Percentiles rank a stretch among this genome's conserved stretches.
phyloP scores from a whole-genome alignment of 2,797 vertebrate species.

The Echeneis naucrates region DNA sequence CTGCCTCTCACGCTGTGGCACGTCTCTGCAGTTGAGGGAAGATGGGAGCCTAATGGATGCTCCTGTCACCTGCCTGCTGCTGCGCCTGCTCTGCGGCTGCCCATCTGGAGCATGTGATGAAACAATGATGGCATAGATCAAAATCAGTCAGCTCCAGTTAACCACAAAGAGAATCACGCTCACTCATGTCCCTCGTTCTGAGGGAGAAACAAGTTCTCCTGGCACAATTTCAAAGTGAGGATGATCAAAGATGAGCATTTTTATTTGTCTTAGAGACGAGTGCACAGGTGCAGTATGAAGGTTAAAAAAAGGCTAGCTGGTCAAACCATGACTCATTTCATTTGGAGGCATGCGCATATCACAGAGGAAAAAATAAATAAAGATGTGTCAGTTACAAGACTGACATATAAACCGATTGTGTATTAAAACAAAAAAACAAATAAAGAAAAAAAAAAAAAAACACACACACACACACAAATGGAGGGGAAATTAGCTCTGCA shows the following conservation, averaged over 20 bases:
- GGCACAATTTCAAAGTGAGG: conserved; percentile 27
- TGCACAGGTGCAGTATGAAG: conserved; percentile 1
- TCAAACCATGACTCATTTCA: conserved; percentile 35
- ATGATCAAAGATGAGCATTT: conserved; percentile 31
- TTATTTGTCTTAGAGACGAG: conserved; percentile 19
- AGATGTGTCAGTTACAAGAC: conserved; percentile 45
- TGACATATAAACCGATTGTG: conserved; percentile 36
- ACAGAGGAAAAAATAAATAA: conserved; percentile 13
- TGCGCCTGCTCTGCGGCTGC: conserved; percentile 8
- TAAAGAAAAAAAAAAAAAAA: conserved; percentile 15
- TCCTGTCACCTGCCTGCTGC: conserved; percentile 54
- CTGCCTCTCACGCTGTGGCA: conserved; percentile 13
- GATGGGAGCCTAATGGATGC: conserved; percentile 30
- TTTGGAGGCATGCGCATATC: conserved; percentile 24
- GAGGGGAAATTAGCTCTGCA: conserved; percentile 51
- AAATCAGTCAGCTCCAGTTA: conserved; percentile 32
- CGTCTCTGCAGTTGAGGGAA: conserved; percentile 11
- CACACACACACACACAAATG: no score
- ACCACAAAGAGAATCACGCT: conserved; percentile 33
- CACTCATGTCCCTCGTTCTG: conserved; percentile 6
- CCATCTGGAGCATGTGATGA: conserved; percentile 29
- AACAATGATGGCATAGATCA: conserved; percentile 35
- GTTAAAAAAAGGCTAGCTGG: conserved; percentile 24
- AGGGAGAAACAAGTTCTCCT: conserved; percentile 11
- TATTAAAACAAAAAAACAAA: conserved; percentile 34